Conservation (phyloP, 2,888 invertebrate species). For the Eutolmus rufibarbis region DNA sequence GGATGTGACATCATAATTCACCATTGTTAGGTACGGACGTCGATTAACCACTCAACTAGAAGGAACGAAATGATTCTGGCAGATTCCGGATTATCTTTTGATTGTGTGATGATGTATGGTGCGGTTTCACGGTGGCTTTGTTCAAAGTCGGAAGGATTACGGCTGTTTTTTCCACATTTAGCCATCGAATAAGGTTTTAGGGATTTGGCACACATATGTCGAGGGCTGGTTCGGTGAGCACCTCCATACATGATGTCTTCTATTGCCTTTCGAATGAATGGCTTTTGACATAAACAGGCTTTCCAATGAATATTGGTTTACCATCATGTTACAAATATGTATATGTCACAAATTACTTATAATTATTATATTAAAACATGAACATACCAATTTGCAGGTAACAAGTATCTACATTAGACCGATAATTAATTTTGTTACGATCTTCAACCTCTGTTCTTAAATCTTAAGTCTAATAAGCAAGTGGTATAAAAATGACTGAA, state of each 20-base stretch:
- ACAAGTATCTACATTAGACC: no score
- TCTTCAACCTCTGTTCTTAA: no score
- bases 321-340: not conserved
- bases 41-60: conserved; percentile 43
- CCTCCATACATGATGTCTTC: not conserved
- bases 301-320: not conserved
- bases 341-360: not conserved
- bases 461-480: no score
- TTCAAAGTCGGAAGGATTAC: conserved; percentile 5
- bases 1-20: conserved; percentile 42
- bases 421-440: no score
- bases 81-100: conserved; percentile 41
- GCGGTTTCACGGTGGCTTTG: conserved; percentile 1
- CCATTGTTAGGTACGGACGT: conserved; percentile 39
- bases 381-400: no score
- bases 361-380: no score
- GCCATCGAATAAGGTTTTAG: not conserved
- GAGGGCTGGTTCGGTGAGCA: not conserved
- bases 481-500: no score
- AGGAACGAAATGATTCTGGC: conserved; percentile 37
- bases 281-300: not conserved
- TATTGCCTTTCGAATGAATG: not conserved
- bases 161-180: not conserved
- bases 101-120: conserved; percentile 39
- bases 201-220: not conserved